Conservation (phyloP, 1,140 invertebrate species). For the fruit fly (Drosophila melanogaster) region Release_6_plus_ISO1_MT NT_033777.3:5173001-5173500, state of each 20-base stretch:
- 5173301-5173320: constrained; percentile 66
- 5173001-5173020: constrained; percentile 59
- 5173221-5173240: constrained; percentile 75
- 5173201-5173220: constrained; percentile 84
- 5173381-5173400: constrained; percentile 64
- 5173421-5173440: constrained; percentile 76
- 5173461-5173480: constrained; percentile 61
- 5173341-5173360: constrained; percentile 56
- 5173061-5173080: constrained; percentile 25
- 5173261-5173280: constrained; percentile 38
- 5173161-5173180: constrained; percentile 38
- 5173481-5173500: constrained; percentile 46
- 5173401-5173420: constrained; percentile 29
- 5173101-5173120: constrained; percentile 68
- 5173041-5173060: constrained; percentile 67
- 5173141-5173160: constrained; percentile 43
- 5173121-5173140: constrained; percentile 71
- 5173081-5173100: constrained; percentile 22
- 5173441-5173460: constrained; percentile 56
- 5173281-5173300: constrained; percentile 72
- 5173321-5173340: constrained; percentile 60
- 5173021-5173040: constrained; percentile 66
- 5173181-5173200: constrained; percentile 50
- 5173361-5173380: constrained; percentile 45
- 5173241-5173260: constrained; percentile 58